Evolutionary conservation across 2,888 invertebrate species (phyloP).

Genomic region (Sarcophaga rosellei): DNA sequence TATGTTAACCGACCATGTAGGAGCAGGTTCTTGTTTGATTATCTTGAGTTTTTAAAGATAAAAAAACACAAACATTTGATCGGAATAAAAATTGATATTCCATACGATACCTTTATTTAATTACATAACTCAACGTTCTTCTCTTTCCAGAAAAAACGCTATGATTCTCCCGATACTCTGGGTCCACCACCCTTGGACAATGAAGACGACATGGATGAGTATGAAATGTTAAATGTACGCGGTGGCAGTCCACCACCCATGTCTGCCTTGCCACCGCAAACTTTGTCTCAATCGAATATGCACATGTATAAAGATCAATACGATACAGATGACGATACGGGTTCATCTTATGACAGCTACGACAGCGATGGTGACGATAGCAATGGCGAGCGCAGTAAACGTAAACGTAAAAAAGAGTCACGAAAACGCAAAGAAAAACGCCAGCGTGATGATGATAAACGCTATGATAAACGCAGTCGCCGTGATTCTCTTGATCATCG

Average conservation of each 20-base stretch:
- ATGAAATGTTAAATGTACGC: slow-evolving; percentile 90
- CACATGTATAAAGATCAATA: slow-evolving; percentile 79
- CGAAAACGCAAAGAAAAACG: slow-evolving; percentile 82
- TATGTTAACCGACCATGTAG: too few species aligned
- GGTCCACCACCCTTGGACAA: slow-evolving; percentile 79
- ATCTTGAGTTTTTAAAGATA: too few species aligned
- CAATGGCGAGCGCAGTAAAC: slow-evolving; percentile 73
- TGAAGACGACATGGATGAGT: slow-evolving; percentile 85
- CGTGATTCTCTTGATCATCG: slow-evolving; percentile 87
- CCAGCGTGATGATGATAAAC: slow-evolving; percentile 80
- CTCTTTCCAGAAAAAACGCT: slow-evolving; percentile 65
- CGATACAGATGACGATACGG: slow-evolving; percentile 83
- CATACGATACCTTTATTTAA: too few species aligned
- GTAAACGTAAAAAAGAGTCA: slow-evolving; percentile 74
- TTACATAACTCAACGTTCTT: neutral
- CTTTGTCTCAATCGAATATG: slow-evolving; percentile 71
- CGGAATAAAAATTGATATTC: too few species aligned
- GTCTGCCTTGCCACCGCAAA: slow-evolving; percentile 67
- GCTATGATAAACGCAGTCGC: slow-evolving; percentile 83
- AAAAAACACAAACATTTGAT: too few species aligned
- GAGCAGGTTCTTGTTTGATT: too few species aligned
- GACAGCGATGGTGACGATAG: slow-evolving; percentile 76
- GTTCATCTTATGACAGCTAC: slow-evolving; percentile 83
- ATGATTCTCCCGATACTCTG: slow-evolving; percentile 77
- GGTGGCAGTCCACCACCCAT: slow-evolving; percentile 86